Conservation (phyloP, 1,140 invertebrate genomes). For the Drosophila watanabei region DNA sequence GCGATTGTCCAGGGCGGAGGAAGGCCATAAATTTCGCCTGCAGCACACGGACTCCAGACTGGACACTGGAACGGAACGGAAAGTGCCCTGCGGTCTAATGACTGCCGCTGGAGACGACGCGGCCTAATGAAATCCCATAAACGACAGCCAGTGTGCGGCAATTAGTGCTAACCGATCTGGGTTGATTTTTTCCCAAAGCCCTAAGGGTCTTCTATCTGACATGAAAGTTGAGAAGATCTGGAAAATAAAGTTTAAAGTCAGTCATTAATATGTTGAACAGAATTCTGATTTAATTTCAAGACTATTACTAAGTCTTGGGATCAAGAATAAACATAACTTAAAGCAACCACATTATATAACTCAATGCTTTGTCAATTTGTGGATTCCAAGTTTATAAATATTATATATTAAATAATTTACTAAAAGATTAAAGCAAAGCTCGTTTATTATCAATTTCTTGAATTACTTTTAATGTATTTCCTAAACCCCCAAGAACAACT, state of each 20-base stretch:
- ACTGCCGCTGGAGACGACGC: slow-evolving; percentile 29
- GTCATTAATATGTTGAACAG: neutral
- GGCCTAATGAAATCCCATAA: slow-evolving; percentile 49
- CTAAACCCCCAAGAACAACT: neutral
- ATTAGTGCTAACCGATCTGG: slow-evolving; percentile 39
- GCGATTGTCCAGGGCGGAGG: slow-evolving; percentile 31
- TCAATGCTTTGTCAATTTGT: neutral
- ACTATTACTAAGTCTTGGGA: neutral
- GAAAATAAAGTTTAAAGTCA: neutral
- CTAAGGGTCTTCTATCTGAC: neutral
- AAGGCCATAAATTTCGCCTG: slow-evolving; percentile 36
- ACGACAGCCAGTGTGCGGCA: slow-evolving; percentile 18
- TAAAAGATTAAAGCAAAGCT: no score
- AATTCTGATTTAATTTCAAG: no score
- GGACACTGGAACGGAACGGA: neutral
- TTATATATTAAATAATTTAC: no score
- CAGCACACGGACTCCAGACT: no score
- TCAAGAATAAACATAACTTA: neutral
- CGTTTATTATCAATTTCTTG: neutral
- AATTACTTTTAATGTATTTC: neutral
- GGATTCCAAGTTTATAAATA: neutral
- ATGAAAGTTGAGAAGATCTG: neutral
- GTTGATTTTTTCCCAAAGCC: slow-evolving; percentile 6
- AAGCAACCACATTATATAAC: neutral
- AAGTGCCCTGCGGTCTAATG: slow-evolving; percentile 39